Evolutionary conservation across 2,888 invertebrate species (phyloP), one percentile per base, ranked within the genome.

Genomic region (Harmothoe impar): DNA sequence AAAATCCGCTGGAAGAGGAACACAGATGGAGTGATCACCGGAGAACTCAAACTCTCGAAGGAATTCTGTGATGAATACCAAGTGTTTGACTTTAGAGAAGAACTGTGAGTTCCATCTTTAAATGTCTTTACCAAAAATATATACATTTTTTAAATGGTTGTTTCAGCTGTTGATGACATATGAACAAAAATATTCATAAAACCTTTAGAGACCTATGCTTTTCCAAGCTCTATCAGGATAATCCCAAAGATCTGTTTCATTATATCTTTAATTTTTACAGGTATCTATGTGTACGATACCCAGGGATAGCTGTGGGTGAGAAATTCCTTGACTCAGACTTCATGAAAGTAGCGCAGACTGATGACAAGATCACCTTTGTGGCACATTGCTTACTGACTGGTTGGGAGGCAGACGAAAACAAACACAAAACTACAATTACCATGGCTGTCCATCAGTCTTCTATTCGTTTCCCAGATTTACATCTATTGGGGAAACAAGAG

Each of bases 241-340:
- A n/a, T n/a, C n/a, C n/a, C n/a, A n/a, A n/a, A n/a, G n/a, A n/a
- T n/a, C n/a, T n/a, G n/a, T n/a, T n/a, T n/a, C n/a, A n/a, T n/a
- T n/a, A n/a, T n/a, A n/a, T n/a, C n/a, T n/a, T n/a, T n/a, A n/a
- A n/a, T n/a, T n/a, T n/a, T n/a, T n/a, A n/a, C n/a, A 81, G 81
- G 81, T 81, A 81, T n/a, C 31, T 81, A 3, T 81, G 81, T 81
- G 81, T 81, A n/a, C 81, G 81, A 20, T 81, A 81, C 31, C 3
- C 12, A 7, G 43, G 43, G 15, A 81, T 81, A 5, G 15, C 7
- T 5, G 33, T 31, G 17, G 10, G 10, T n/a, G 17, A 81, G 23
- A 29, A 17, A 3, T 12, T 81, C 3, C 31, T 5, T 7, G 81
- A 15, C 17, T 25, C 15, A 10, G 81, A 35, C 7, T 15, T 35